Evolutionary conservation across 2,797 vertebrate species (phyloP).

Genomic region (Crossoptilon crossoptilon): DNA sequence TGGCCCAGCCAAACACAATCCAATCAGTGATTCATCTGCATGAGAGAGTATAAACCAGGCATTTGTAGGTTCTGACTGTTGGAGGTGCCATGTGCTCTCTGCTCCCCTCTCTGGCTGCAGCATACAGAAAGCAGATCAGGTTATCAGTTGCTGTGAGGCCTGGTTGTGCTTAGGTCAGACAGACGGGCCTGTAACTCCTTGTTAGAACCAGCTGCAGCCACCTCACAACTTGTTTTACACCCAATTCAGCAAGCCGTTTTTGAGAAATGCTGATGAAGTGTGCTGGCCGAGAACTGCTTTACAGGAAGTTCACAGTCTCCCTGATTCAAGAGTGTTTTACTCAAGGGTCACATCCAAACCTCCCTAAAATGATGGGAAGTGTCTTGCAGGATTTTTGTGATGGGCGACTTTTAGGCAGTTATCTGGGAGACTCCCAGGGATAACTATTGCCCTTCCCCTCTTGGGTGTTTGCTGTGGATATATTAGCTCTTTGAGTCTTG

Average conservation of each 20-base stretch:
- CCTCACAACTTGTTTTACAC: neutral
- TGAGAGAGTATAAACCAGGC: neutral
- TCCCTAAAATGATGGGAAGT: neutral
- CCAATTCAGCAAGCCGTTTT: neutral
- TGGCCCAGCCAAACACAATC: neutral
- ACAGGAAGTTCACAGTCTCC: neutral
- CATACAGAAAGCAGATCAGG: neutral
- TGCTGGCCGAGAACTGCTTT: neutral
- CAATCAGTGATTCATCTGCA: neutral
- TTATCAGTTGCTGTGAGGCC: neutral
- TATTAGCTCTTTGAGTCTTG: neutral
- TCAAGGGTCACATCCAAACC: neutral
- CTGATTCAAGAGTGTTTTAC: neutral
- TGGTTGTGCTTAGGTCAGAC: too few species aligned
- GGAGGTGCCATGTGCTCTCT: neutral
- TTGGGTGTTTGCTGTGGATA: neutral
- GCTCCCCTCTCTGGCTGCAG: neutral
- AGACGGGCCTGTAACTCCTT: too few species aligned
- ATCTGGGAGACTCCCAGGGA: neutral
- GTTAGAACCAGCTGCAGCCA: neutral
- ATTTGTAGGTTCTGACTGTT: neutral
- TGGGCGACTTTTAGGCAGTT: neutral
- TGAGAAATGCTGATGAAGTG: neutral
- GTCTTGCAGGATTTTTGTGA: neutral
- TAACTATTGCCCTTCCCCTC: neutral